Evolutionary conservation across 2,797 vertebrate species (phyloP).

Genomic region (Gymnothorax javanicus): DNA sequence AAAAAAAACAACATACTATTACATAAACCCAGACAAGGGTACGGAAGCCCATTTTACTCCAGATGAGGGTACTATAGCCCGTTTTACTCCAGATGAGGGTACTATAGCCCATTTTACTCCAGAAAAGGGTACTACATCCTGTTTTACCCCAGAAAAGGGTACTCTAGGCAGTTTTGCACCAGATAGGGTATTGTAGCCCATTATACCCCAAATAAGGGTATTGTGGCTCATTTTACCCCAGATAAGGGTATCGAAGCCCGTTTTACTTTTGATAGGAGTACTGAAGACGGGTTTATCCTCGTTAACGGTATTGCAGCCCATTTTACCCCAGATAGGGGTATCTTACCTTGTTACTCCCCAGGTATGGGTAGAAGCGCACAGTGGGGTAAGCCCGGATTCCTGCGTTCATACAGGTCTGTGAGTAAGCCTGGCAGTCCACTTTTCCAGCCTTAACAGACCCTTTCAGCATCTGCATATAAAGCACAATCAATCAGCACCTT

Average conservation of each 20-base stretch:
- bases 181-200: no score
- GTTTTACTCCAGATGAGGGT: conserved; percentile 70
- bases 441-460: conserved; percentile 90
- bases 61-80: conserved; percentile 69
- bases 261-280: no score
- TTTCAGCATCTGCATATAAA: conserved; percentile 78
- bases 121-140: conserved; percentile 69
- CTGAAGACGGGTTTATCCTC: no score
- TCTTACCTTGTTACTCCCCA: conserved; percentile 77
- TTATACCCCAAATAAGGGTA: no score
- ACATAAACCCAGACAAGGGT: no score
- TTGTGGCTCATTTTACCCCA: no score
- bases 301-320: no score
- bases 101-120: conserved; percentile 41
- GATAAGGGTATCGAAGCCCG: no score
- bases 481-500: conserved; percentile 9
- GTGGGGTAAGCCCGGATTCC: conserved; percentile 89
- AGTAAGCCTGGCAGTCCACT: conserved; percentile 88
- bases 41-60: no score
- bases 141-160: no score
- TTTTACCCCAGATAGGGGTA: no score
- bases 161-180: conserved; percentile 28
- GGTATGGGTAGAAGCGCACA: conserved; percentile 83
- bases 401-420: conserved; percentile 83
- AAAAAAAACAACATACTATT: conserved; percentile 34